Evolutionary conservation across 2,888 invertebrate genomes (phyloP), one percentile per base, ranked within the genome.

Genomic region (Ormia ochracea): DNA sequence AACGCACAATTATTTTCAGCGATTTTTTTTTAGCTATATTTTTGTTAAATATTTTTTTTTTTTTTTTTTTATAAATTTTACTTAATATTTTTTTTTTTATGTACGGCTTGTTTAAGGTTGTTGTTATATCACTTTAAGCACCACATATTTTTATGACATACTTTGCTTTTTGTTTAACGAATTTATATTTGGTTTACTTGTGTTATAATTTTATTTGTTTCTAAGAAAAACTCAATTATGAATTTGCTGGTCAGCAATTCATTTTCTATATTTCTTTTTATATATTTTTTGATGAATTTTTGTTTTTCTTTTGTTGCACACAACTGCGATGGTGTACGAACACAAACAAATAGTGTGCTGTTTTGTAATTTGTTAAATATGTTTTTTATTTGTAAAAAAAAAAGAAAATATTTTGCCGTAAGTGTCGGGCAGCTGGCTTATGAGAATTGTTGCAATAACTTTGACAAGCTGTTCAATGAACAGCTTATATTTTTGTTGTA

Each of bases 321-420:
- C 17, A 7, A 43, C 2, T 43, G 9, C 21, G 2, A 21, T 6
- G 10, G 31, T 31, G 7, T 41, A 12, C 14, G 50, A 50, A 52
- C 70, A 52, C 28, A 50, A 41, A 48, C 26, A 50, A 59, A 70
- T 70, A 12, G 50, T 61, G 28, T 61, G 45, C 12, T 21, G 7
- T 14, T 5, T 36, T 23, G 4, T 54, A 26, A 17, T 7, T 17
- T 26, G 7, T 7, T 33, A 10, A 7, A 17, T 7, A 1, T 19
- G 19, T 5, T 36, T 23, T 1, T 54, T 38, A 17, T 7, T 17
- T 26, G 7, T 7, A 21, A 10, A 7, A 17, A 5, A 1, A 9
- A 9, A 10, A 21, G 21, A 43, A 33, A 45, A 52, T 19, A 7
- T 19, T 23, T 38, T 3, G 21, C 10, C 58, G 36, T 12, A 48